Evolutionary conservation across 2,797 vertebrate species (phyloP), one percentile per base, ranked within the genome.

Genomic region (Urophycis tenuis): DNA sequence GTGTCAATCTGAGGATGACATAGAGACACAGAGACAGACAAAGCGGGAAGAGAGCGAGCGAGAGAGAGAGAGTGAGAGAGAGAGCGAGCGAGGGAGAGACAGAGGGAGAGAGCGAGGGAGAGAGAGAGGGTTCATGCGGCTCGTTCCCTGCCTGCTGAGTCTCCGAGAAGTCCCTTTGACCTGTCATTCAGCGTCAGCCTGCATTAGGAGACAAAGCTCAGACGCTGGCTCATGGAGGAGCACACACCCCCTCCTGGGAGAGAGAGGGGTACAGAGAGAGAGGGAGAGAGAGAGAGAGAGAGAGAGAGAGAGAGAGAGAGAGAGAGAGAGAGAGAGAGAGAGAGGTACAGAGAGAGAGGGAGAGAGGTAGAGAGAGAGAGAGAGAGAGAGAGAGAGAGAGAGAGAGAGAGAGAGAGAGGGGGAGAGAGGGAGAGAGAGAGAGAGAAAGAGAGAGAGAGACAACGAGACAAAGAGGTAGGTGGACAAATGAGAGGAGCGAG

Each of bases 131-230:
- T 60, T 60, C 53, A 60, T 49, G 60, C 14, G 60, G n/a, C 82
- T 85, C 0, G 29, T 87, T 84, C 84, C 78, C 49, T 76, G 81
- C 17, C 70, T 78, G 80, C 74, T 77, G 81, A 79, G 80, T 87
- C 85, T 81, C 36, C 87, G 81, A 85, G 75, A 82, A 87, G 87
- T 90, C 84, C 87, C 89, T 90, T 84, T 84, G 86, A 85, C 83
- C 87, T 79, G 87, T 90, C 91, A 88, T 79, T 92, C 87, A 87
- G 69, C 67, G 41, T 90, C 88, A 89, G 83, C 85, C 78, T 72
- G 79, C 83, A 84, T 88, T 87, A 84, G 81, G 82, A 35, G 53
- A 29, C 73, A 19, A 3, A 30, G 41, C 39, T 33, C 73, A 69
- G 60, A 25, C 41, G 32, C 19, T 53, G 45, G 34, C 74, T 75